phyloP scores from a whole-genome alignment of 2,797 vertebrate species.

The Bovichtus diacanthus region DNA sequence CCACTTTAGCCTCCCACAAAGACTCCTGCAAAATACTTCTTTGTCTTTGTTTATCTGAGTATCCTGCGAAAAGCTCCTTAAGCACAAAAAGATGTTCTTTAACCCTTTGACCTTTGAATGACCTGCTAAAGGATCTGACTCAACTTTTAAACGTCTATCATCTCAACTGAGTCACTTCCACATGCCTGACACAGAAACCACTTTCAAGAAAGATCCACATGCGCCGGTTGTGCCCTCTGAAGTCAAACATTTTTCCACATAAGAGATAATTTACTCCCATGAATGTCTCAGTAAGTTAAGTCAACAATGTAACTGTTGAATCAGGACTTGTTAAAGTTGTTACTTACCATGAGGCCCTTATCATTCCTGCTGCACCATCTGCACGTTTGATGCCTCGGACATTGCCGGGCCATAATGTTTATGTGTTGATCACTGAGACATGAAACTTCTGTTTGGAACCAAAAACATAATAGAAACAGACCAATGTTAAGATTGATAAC shows the following conservation, averaged over 20 bases:
- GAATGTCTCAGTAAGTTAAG: neutral
- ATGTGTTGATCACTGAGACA: neutral
- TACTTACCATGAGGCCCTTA: neutral
- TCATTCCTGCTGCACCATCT: constrained; percentile 7
- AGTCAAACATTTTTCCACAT: constrained; percentile 7
- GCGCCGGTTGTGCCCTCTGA: constrained; percentile 13
- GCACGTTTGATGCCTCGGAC: neutral
- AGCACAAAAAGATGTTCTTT: constrained; percentile 28
- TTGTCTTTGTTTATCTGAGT: no score
- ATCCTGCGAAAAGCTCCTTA: no score
- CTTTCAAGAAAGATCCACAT: constrained; percentile 22
- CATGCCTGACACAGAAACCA: constrained; percentile 24
- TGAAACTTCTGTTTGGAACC: neutral
- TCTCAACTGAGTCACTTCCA: constrained; percentile 35
- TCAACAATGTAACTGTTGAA: constrained; percentile 3
- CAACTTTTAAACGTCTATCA: constrained; percentile 37
- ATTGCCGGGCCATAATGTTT: neutral
- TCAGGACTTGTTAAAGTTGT: constrained; percentile 17
- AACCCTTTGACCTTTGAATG: constrained; percentile 40
- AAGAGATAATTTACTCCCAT: neutral
- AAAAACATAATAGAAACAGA: constrained; percentile 2
- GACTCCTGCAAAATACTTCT: no score
- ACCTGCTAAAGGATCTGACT: constrained; percentile 35
- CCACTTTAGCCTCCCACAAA: no score
- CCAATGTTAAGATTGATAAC: neutral